A percentile compares a stretch with the other conserved stretches of the same genome.
Evolutionary conservation across 1,140 invertebrate genomes (phyloP).

Genomic region (Drosophila baimaii): DNA sequence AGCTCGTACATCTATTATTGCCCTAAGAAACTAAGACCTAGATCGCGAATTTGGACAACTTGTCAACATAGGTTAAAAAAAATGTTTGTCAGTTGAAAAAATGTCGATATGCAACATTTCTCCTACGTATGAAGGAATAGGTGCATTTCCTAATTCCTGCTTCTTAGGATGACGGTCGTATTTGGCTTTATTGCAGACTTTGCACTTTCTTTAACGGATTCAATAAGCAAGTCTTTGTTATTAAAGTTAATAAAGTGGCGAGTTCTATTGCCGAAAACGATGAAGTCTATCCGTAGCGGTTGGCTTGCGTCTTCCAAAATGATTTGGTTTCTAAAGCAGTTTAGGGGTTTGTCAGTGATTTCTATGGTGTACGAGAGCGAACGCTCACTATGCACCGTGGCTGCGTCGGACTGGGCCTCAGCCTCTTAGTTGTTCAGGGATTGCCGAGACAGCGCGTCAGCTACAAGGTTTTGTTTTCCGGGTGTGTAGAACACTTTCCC

Average conservation of each 20-base stretch:
- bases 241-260: conserved; percentile 6
- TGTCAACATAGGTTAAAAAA: conserved; percentile 1
- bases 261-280: conserved; percentile 15
- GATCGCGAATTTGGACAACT: conserved; percentile 22
- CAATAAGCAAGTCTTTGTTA: not conserved
- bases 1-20: conserved; percentile 12
- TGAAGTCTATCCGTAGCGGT: conserved; percentile 5
- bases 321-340: conserved; percentile 42
- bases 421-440: conserved; percentile 1
- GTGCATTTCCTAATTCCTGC: conserved; percentile 5
- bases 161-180: conserved; percentile 25
- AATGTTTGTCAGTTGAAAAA: conserved; percentile 23
- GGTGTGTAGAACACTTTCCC: conserved; percentile 35
- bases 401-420: conserved; percentile 9
- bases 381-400: conserved; percentile 27
- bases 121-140: conserved; percentile 6
- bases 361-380: conserved; percentile 21
- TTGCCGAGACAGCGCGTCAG: conserved; percentile 3
- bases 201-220: conserved; percentile 17
- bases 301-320: conserved; percentile 21
- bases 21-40: not conserved
- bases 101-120: conserved; percentile 26
- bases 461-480: conserved; percentile 12
- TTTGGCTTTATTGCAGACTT: conserved; percentile 23
- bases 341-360: conserved; percentile 35